These are phyloP conservation scores for Hydractinia symbiolongicarpus DNA, from an alignment of 30 jellyfish, hydroid and myxozoan species.

Conservation along the genomic window DNA sequence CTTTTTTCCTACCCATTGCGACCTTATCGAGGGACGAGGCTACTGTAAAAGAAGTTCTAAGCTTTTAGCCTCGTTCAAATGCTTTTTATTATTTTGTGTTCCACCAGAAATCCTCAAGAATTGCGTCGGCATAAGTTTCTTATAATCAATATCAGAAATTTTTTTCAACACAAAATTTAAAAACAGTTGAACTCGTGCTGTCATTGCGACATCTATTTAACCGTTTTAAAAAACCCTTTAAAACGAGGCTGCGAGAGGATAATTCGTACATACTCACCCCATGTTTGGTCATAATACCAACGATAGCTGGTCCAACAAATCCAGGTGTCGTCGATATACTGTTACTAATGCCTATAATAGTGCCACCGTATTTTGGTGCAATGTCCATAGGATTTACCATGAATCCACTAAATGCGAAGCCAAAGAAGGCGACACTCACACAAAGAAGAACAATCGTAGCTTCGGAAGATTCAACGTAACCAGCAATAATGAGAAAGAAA, in stretches of 20 bases:
- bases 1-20: too few relatives aligned
- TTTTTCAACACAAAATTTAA: too few relatives aligned
- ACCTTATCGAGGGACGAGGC: not conserved
- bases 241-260: too few relatives aligned
- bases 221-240: not conserved
- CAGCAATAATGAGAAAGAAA: constrained; percentile 47
- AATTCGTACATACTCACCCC: constrained; percentile 41
- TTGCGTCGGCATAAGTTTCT: too few relatives aligned
- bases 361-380: constrained; percentile 96
- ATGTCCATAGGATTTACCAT: constrained; percentile 95
- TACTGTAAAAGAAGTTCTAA: too few relatives aligned
- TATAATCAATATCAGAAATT: too few relatives aligned
- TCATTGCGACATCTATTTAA: not conserved
- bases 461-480: constrained; percentile 61
- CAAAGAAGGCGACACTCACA: constrained; percentile 84
- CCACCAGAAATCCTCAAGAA: too few relatives aligned
- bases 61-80: too few relatives aligned
- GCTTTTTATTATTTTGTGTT: not conserved
- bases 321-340: constrained; percentile 83
- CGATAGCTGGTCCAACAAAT: constrained; percentile 89
- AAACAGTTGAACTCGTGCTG: not conserved
- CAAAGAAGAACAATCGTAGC: constrained; percentile 70
- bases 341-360: constrained; percentile 77
- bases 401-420: constrained; percentile 87
- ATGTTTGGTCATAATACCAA: constrained; percentile 76